A percentile compares a stretch with the other conserved stretches of the same genome.
These are phyloP conservation scores for Mus caroli DNA, from an alignment of 2,797 vertebrate species.

Conservation along the genomic window DNA sequence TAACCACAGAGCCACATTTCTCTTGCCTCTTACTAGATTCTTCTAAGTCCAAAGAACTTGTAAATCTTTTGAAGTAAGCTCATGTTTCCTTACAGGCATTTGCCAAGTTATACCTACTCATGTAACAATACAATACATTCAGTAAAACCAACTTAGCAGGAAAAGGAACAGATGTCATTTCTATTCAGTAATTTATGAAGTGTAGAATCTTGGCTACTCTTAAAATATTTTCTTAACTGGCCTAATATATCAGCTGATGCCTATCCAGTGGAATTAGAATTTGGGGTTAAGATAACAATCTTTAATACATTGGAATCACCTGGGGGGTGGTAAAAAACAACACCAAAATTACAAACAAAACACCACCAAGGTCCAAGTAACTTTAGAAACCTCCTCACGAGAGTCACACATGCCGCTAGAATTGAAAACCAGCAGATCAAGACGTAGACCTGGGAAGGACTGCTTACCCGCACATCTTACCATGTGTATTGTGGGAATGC, in stretches of 20 bases:
- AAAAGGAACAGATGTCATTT: constrained; percentile 53
- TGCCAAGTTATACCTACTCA: constrained; percentile 20
- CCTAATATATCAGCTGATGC: not conserved
- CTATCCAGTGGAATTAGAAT: constrained; percentile 36
- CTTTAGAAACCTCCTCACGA: not conserved
- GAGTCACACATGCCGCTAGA: not conserved
- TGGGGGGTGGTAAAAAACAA: constrained; percentile 5
- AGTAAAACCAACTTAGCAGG: constrained; percentile 18
- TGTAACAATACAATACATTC: constrained; percentile 43
- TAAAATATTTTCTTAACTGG: constrained; percentile 11
- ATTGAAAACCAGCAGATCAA: not conserved
- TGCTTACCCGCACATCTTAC: fast-evolving
- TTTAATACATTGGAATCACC: constrained; percentile 4
- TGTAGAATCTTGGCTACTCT: not conserved
- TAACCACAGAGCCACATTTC: not conserved
- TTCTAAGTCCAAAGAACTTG: constrained; percentile 37
- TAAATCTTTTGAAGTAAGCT: constrained; percentile 66
- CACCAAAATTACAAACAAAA: not conserved
- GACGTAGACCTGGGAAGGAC: not conserved
- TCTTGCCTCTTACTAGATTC: not conserved
- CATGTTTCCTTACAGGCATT: constrained; percentile 49
- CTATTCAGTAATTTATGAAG: not conserved
- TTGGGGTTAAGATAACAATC: constrained; percentile 11
- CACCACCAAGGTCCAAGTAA: not conserved
- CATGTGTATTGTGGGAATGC: not conserved